phyloP scores from a whole-genome alignment of 2,888 invertebrate genomes.

The Drosophila fulvimacula region DNA sequence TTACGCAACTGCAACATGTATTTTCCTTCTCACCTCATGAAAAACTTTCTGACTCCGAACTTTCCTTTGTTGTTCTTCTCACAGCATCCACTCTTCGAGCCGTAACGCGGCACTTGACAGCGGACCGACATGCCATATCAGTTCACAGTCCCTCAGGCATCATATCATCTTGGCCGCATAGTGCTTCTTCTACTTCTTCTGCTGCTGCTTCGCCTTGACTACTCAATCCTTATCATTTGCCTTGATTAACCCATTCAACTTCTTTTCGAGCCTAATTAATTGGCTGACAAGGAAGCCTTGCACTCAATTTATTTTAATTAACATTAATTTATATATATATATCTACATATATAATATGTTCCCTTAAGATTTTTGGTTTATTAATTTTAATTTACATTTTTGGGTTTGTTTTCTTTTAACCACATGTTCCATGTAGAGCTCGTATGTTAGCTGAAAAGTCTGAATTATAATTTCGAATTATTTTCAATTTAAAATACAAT shows the following conservation, averaged over 20 bases:
- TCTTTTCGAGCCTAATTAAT: neutral
- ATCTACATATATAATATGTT: neutral
- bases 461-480: no score
- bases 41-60: constrained; percentile 1
- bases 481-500: no score
- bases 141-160: neutral
- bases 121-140: neutral
- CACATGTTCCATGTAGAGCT: no score
- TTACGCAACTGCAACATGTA: constrained; percentile 7
- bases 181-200: neutral
- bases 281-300: neutral
- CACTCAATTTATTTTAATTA: constrained; percentile 14
- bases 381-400: neutral
- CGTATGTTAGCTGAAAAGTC: no score
- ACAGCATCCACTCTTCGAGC: constrained; percentile 4
- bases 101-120: neutral
- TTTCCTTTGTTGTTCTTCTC: constrained; percentile 7
- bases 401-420: neutral
- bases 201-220: neutral
- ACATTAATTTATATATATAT: constrained; percentile 1
- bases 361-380: neutral
- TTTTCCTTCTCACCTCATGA: constrained; percentile 3
- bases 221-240: constrained; percentile 1
- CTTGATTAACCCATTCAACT: constrained; percentile 4
- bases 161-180: neutral